phyloP scores from a whole-genome alignment of 2,888 invertebrate genomes.

The Tetanocera ferruginea region DNA sequence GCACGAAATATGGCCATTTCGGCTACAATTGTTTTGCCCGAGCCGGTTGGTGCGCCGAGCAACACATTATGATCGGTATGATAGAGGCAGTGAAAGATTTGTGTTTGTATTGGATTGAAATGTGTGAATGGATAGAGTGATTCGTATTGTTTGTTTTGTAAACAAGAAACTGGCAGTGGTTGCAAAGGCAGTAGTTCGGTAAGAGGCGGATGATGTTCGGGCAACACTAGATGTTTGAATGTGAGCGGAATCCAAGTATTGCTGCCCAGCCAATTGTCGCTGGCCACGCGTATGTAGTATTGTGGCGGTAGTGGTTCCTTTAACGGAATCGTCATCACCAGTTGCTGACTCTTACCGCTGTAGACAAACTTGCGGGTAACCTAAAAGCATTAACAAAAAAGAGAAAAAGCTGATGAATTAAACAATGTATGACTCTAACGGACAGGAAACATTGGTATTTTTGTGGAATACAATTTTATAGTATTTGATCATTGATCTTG shows the following conservation, averaged over 20 bases:
- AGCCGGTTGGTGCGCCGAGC: slow-evolving; percentile 87
- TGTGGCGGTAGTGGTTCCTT: slow-evolving; percentile 91
- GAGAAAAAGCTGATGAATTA: too few relatives aligned
- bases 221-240: slow-evolving; percentile 90
- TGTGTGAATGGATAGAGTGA: slow-evolving; percentile 90
- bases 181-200: slow-evolving; percentile 93
- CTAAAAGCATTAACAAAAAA: too few relatives aligned
- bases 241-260: slow-evolving; percentile 75
- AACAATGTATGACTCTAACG: too few relatives aligned
- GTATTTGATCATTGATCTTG: too few relatives aligned
- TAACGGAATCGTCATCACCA: slow-evolving; percentile 96
- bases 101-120: slow-evolving; percentile 99
- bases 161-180: slow-evolving; percentile 87
- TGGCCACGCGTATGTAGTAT: slow-evolving; percentile 88
- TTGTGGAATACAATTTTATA: too few relatives aligned
- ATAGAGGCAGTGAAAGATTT: slow-evolving; percentile 96
- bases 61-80: slow-evolving; percentile 95
- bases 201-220: slow-evolving; percentile 91
- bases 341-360: slow-evolving; percentile 81
- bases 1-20: slow-evolving; percentile 97
- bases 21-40: slow-evolving; percentile 98
- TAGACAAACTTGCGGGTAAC: slow-evolving; percentile 74
- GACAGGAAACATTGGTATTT: too few relatives aligned
- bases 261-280: slow-evolving; percentile 81
- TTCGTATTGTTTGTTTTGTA: slow-evolving; percentile 84